Evolutionary conservation across 2,888 invertebrate genomes (phyloP), one percentile per base, ranked within the genome.

Genomic region (Dynastes grantii): DNA sequence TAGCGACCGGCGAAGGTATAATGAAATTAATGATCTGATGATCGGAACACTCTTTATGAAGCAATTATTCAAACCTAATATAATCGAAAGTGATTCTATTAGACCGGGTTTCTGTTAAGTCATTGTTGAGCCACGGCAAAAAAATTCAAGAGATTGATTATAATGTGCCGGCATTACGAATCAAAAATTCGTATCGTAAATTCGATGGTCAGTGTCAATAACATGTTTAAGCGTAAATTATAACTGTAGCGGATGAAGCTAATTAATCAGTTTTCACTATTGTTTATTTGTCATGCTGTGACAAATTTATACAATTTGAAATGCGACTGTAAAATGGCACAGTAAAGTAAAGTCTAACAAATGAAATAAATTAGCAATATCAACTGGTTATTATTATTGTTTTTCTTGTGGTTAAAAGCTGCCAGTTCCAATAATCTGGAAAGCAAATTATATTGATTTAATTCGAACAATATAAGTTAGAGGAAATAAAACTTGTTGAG

Each of bases 1-100:
- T 58, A 51, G 67, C 65, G 65, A 40, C 67, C 68, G 61, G 76
- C 40, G 55, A 78, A 61, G 32, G 68, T 75, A 61, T 77, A 78
- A 78, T 78, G 76, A 78, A 78, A 78, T 78, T 78, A 78, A 78
- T 78, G 75, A 71, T 77, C 77, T 61, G 77, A 71, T 53, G 77
- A 78, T 78, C 76, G 78, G 68, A 78, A 78, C 78, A 76, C 78
- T 78, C 78, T 77, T 79, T 77, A 79, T 79, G 85, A 86, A 87
- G 87, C 87, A 88, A 88, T 88, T 88, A 88, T 87, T 86, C 87
- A 87, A 84, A 86, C 84, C 85, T 87, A 87, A 85, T 85, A 86
- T 87, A 88, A 88, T 88, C 86, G 86, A 88, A 88, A 88, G 88
- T 88, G 88, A 88, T 88, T 88, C 88, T 87, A 88, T 88, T 88